These are phyloP conservation scores for Leptopilina boulardi DNA, from an alignment of 1,140 invertebrate species.

Conservation along the genomic window DNA sequence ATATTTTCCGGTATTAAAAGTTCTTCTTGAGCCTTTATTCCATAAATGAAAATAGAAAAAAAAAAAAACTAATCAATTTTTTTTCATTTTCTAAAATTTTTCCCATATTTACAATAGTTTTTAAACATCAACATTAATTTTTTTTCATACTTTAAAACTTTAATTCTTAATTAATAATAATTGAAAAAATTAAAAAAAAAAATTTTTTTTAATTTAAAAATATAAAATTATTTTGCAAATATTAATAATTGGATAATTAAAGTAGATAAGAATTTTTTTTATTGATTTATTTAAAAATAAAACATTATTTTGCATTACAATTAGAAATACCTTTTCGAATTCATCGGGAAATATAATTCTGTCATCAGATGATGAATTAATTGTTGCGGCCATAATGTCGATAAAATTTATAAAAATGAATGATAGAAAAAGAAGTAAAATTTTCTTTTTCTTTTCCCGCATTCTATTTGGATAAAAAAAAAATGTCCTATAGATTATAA, in stretches of 20 bases:
- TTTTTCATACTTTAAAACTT: too few relatives aligned
- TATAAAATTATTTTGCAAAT: too few relatives aligned
- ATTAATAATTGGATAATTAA: too few relatives aligned
- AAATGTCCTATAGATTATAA: neutral
- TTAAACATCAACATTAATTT: too few relatives aligned
- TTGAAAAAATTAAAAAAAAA: too few relatives aligned
- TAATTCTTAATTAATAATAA: too few relatives aligned
- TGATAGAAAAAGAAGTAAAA: neutral
- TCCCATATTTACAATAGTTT: too few relatives aligned
- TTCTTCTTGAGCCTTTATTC: neutral
- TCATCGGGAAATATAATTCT: constrained; percentile 2
- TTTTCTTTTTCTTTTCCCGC: neutral
- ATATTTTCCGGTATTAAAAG: neutral
- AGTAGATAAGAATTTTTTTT: too few relatives aligned
- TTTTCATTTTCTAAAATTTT: neutral
- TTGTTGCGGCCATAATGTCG: neutral
- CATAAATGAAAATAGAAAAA: neutral
- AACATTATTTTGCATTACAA: neutral
- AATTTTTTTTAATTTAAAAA: too few relatives aligned
- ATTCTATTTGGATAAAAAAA: neutral
- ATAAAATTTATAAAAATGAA: neutral
- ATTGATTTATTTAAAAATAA: too few relatives aligned
- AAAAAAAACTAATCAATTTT: neutral
- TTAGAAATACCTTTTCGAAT: neutral
- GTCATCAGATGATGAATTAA: neutral